phyloP scores from a whole-genome alignment of 2,113 vertebrate genomes.

The Epinephelus moara region DNA sequence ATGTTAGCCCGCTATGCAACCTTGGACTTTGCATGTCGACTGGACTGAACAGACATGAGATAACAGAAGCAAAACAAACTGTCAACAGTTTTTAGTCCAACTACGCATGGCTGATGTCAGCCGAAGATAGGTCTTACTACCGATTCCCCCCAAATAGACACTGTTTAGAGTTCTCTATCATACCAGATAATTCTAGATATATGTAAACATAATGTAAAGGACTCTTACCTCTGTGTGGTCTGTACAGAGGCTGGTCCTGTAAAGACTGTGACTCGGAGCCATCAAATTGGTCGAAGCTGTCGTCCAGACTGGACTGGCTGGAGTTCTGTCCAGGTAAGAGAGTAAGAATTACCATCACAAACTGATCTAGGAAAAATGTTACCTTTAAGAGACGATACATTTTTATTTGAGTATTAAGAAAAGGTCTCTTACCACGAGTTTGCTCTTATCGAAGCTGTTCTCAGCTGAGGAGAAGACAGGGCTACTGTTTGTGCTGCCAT shows the following conservation, averaged over 20 bases:
- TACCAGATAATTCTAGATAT: background rate
- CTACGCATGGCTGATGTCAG: background rate
- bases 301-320: slow-evolving; percentile 84
- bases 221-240: slow-evolving; percentile 71
- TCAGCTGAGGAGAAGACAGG: slow-evolving; percentile 74
- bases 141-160: background rate
- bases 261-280: slow-evolving; percentile 43
- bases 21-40: slow-evolving; percentile 7
- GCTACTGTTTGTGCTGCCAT: slow-evolving; percentile 78
- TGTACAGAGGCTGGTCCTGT: slow-evolving; percentile 51
- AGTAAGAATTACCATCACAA: rapidly evolving
- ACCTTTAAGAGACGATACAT: too few relatives aligned
- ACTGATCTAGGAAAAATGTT: too few relatives aligned
- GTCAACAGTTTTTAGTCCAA: background rate
- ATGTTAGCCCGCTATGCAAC: background rate
- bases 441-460: slow-evolving; percentile 75
- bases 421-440: slow-evolving; percentile 77
- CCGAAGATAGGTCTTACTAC: background rate
- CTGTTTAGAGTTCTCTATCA: background rate
- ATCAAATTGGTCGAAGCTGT: slow-evolving; percentile 74
- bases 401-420: too few relatives aligned
- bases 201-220: background rate
- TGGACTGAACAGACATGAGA: background rate
- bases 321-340: slow-evolving; percentile 74
- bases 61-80: slow-evolving; percentile 4